A percentile compares a stretch with the other conserved stretches of the same genome.
phyloP scores from a whole-genome alignment of 2,888 invertebrate species.

The Eilema caniola region DNA sequence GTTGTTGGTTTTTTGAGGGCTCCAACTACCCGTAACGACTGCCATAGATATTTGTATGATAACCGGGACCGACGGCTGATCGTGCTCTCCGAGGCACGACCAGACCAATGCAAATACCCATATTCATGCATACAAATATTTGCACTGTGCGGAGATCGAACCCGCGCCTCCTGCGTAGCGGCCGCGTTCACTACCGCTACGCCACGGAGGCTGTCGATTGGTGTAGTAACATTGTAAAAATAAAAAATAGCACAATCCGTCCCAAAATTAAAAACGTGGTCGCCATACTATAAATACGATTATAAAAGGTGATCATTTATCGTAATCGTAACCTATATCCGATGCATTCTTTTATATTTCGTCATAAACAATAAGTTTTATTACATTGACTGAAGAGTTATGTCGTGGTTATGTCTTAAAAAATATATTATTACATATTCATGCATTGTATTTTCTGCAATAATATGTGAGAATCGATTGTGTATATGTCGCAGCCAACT shows the following conservation, averaged over 20 bases:
- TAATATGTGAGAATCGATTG: constrained; percentile 1
- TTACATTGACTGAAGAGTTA: background rate
- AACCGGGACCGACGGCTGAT: too few species aligned
- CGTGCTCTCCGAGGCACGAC: too few species aligned
- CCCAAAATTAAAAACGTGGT: background rate
- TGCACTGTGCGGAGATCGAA: too few species aligned
- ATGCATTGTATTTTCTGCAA: background rate
- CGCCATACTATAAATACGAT: background rate
- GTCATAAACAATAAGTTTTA: background rate
- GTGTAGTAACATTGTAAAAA: too few species aligned
- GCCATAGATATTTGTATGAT: too few species aligned
- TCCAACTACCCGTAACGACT: too few species aligned
- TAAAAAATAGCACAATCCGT: background rate
- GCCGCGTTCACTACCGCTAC: too few species aligned
- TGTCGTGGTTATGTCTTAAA: background rate
- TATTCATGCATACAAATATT: too few species aligned
- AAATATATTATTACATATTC: constrained; percentile 11
- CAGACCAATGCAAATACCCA: too few species aligned
- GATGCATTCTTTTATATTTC: constrained; percentile 3
- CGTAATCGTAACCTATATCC: constrained; percentile 6
- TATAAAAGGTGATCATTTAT: constrained; percentile 9
- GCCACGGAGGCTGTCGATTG: too few species aligned
- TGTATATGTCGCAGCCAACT: constrained; percentile 7
- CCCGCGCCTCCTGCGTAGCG: too few species aligned
- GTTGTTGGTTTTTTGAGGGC: too few species aligned